Evolutionary conservation across 1,140 invertebrate species (phyloP).

Genomic region (Drosophila sp.): DNA sequence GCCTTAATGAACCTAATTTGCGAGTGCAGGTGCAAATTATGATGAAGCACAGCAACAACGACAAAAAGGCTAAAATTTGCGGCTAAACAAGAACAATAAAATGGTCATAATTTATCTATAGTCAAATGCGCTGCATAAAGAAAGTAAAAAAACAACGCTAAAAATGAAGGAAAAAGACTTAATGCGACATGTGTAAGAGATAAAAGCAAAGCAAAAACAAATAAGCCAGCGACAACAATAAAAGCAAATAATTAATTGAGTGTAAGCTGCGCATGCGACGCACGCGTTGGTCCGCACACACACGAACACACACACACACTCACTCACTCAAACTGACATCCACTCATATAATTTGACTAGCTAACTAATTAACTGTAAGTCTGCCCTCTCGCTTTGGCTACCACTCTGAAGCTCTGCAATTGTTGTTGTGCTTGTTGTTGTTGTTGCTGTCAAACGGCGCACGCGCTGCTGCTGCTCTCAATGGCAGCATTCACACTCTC

Average conservation of each 20-base stretch:
- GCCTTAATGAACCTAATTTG: conserved; percentile 65
- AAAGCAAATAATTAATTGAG: conserved; percentile 10
- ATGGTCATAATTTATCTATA: conserved; percentile 1
- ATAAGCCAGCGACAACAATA: conserved; percentile 7
- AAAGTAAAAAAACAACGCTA: conserved; percentile 10
- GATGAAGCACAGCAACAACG: conserved; percentile 36
- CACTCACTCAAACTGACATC: neutral
- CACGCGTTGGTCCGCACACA: conserved; percentile 17
- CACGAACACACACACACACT: conserved; percentile 12
- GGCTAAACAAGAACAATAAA: conserved; percentile 47
- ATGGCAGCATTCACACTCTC: conserved; percentile 13
- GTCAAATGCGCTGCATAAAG: conserved; percentile 30
- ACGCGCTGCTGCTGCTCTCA: conserved; percentile 26
- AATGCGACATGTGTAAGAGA: conserved; percentile 61
- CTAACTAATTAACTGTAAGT: conserved; percentile 25
- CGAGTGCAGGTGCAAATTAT: conserved; percentile 74
- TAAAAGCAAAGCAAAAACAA: conserved; percentile 15
- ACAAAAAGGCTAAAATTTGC: conserved; percentile 38
- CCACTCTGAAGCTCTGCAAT: neutral
- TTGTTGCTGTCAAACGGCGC: conserved; percentile 9
- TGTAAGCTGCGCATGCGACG: conserved; percentile 67
- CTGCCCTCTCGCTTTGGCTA: neutral
- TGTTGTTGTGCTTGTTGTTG: neutral
- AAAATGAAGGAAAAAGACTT: conserved; percentile 7
- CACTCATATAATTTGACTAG: neutral